phyloP scores from a whole-genome alignment of 1,140 invertebrate species.

The Heterodera carotae region DNA sequence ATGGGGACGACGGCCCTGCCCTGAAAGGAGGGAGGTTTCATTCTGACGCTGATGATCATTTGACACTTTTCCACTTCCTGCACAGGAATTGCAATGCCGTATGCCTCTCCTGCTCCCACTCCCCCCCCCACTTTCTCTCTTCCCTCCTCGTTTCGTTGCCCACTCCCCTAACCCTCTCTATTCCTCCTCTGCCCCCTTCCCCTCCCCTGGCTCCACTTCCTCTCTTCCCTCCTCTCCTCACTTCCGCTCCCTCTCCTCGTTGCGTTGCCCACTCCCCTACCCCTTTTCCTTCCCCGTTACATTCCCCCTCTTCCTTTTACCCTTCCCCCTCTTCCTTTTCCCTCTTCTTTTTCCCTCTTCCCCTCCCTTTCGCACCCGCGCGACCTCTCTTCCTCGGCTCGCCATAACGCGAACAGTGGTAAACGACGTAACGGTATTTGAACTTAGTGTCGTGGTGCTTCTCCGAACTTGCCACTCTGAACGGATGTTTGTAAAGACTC shows the following conservation, averaged over 20 bases:
- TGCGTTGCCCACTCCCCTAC: not conserved
- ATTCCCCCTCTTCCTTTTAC: too few species aligned
- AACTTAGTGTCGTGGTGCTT: slow-evolving; percentile 41
- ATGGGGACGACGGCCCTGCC: slow-evolving; percentile 59
- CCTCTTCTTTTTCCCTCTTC: not conserved
- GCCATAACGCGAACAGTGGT: slow-evolving; percentile 60
- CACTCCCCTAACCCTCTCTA: too few species aligned
- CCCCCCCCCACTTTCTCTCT: too few species aligned
- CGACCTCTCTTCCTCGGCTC: slow-evolving; percentile 54
- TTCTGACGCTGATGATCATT: too few species aligned
- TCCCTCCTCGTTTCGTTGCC: too few species aligned
- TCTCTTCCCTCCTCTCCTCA: slow-evolving; percentile 1
- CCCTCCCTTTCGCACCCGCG: slow-evolving; percentile 4
- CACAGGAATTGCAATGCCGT: too few species aligned
- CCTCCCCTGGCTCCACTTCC: too few species aligned
- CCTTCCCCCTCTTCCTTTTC: too few species aligned
- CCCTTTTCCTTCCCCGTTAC: too few species aligned
- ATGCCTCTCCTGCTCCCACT: not conserved
- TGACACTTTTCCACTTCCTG: too few species aligned
- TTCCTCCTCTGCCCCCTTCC: too few species aligned
- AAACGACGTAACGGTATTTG: slow-evolving; percentile 59
- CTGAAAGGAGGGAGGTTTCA: slow-evolving; percentile 42
- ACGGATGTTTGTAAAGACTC: slow-evolving; percentile 47
- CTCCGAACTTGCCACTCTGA: slow-evolving; percentile 58
- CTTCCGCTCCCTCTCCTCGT: not conserved